Base-by-base conservation (phyloP, 2,888 invertebrate genomes). In the Limnephilus lunatus region DNA sequence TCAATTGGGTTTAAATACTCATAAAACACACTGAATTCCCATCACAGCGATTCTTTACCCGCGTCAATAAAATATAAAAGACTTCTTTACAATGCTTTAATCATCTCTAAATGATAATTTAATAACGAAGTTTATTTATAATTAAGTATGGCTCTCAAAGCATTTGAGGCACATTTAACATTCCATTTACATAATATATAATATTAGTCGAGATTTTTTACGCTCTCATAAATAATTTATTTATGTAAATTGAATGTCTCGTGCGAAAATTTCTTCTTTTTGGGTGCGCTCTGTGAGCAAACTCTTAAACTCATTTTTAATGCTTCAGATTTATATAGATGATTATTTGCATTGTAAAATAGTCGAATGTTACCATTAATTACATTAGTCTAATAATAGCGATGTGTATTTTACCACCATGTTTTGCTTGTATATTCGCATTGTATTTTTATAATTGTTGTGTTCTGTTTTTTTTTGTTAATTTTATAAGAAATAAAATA, bases 371-470 rank as follows among this genome's bases (percentile, higher is more conserved):
- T 87, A 87, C 48, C 87, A 48, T 48, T 44, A 44, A 87, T 30
- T 87, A 87, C 14, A 30, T 30, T 87, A 87, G 53, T 68, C 39
- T 86, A 12, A 87, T 87, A 68, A 53, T 48, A 68, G 87, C 87
- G 87, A 87, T 48, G n/a, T 87, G 5, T 87, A 32, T 87, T 32
- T 44, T 87, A 68, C 15, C 19, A 68, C 53, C n/a, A 30, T 35
- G 31, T 68, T 87, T 35, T 87, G 68, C 87, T 32, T 87, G 87
- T 68, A 87, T 68, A 87, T 87, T 87, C 35, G 87, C 87, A 87
- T 53, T 87, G 30, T 68, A 32, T 53, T 31, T 87, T 87, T 87
- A 31, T 85, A 39, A 68, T 53, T 53, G 9, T 31, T 87, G 68
- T 87, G 53, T n/a, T 53, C 53, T 87, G 30, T 87, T 25, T 53